Evolutionary conservation across 2,797 vertebrate species (phyloP), one percentile per base, ranked within the genome.

Genomic region (Falco naumanni): DNA sequence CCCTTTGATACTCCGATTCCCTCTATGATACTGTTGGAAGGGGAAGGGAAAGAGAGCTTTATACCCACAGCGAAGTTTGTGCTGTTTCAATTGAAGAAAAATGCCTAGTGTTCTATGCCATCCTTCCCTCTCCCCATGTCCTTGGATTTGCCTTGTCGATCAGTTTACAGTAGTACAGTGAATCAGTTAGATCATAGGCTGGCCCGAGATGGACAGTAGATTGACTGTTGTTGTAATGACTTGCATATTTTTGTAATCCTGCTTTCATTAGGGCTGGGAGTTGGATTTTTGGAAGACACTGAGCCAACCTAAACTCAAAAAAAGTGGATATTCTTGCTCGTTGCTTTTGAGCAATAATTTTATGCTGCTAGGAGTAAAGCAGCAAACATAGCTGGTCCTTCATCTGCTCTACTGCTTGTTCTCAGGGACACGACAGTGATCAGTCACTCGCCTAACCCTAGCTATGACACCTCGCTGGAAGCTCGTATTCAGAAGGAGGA

Each of bases 401-500:
- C 50, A 75, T 78, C 11, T 84, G 78, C 77, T 92, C 60, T 63
- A 11, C 89, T 96, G 50, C 41, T 94, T 72, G 20, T 74, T 93
- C 47, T 26, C 95, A 99, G 99, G 97, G 99, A 99, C 94, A 99
- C 99, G 1, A 99, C 98, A 0, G 95, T 97, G 51, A 98, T 99
- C 91, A 99, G 97, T 96, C 99, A 99, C 97, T 99, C 99, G 2
- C 98, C 99, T 76, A 98, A 98, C 95, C 98, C 98, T 96, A 99
- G 99, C 98, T 99, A 99, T 1, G 99, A 99, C 95, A 99, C 98
- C 5, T 99, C 99, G 0, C 98, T 99, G 91, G 99, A 99, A 97
- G 99, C 99, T 71, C 98, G 99, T 7, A 99, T 99, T 90, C 99
- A 99, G 98, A 99, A 99, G 95, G 99, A 99, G 87, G 99, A 99